Conservation (phyloP, 2,888 invertebrate species). For the Abrostola tripartita region DNA sequence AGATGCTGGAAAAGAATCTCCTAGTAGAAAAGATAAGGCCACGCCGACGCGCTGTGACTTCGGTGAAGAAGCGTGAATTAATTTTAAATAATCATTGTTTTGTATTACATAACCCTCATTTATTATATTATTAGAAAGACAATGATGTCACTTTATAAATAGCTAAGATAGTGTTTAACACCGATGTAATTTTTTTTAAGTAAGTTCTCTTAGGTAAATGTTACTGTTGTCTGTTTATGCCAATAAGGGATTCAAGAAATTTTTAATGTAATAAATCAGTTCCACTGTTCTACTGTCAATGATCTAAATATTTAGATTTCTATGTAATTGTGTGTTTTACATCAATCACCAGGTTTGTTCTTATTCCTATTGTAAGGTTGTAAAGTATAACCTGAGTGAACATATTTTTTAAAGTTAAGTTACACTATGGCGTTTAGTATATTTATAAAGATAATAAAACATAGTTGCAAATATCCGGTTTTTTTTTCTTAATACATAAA, state of each 20-base stretch:
- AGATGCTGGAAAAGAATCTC: slow-evolving; percentile 70
- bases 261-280: slow-evolving; percentile 31
- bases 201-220: slow-evolving; percentile 36
- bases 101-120: slow-evolving; percentile 27
- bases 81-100: slow-evolving; percentile 19
- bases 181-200: slow-evolving; percentile 36
- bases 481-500: too few relatives aligned
- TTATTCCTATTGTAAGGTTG: slow-evolving; percentile 20
- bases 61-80: slow-evolving; percentile 61
- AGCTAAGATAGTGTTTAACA: slow-evolving; percentile 44
- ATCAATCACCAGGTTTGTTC: slow-evolving; percentile 19
- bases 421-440: slow-evolving; percentile 23
- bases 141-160: slow-evolving; percentile 30
- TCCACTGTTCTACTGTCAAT: slow-evolving; percentile 20
- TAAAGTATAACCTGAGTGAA: slow-evolving; percentile 25
- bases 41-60: slow-evolving; percentile 72
- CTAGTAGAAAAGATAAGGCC: slow-evolving; percentile 63
- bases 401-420: slow-evolving; percentile 35
- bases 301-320: slow-evolving; percentile 17
- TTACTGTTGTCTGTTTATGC: slow-evolving; percentile 21
- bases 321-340: slow-evolving; percentile 35
- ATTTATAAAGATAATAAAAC: slow-evolving; percentile 35
- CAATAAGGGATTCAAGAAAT: slow-evolving; percentile 11
- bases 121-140: slow-evolving; percentile 15
- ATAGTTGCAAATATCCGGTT: slow-evolving; percentile 8